Conservation (phyloP, 2,888 invertebrate species). For the Deilephila porcellus region DNA sequence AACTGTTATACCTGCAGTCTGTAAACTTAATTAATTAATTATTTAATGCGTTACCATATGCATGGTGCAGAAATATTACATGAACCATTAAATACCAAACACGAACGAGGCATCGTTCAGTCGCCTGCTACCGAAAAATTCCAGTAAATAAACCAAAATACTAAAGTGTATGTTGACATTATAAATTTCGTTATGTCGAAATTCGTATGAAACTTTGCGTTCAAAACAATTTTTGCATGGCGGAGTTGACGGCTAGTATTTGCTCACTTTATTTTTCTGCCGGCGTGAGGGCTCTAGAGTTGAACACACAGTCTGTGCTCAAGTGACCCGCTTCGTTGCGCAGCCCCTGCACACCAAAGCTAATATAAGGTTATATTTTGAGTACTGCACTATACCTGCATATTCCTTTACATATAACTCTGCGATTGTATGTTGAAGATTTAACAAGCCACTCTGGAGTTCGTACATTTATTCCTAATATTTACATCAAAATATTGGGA, state of each 20-base stretch:
- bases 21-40: too few relatives aligned
- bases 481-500: neutral
- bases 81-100: neutral
- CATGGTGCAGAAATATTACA: too few relatives aligned
- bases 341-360: conserved; percentile 59
- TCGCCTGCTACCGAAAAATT: neutral
- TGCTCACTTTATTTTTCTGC: conserved; percentile 77
- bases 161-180: conserved; percentile 39
- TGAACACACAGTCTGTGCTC: conserved; percentile 72
- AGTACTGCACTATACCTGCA: conserved; percentile 49
- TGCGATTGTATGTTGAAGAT: conserved; percentile 5
- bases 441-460: neutral
- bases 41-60: too few relatives aligned
- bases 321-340: conserved; percentile 67
- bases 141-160: conserved; percentile 6
- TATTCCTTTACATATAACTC: conserved; percentile 28
- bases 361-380: conserved; percentile 71
- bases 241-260: conserved; percentile 67
- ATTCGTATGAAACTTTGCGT: conserved; percentile 46
- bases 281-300: conserved; percentile 68
- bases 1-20: too few relatives aligned
- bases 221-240: conserved; percentile 66
- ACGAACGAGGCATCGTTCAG: neutral
- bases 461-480: neutral
- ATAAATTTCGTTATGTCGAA: conserved; percentile 30